Evolutionary conservation across 2,113 vertebrate species (phyloP), one percentile per base, ranked within the genome.

Genomic region (Petaurus breviceps): DNA sequence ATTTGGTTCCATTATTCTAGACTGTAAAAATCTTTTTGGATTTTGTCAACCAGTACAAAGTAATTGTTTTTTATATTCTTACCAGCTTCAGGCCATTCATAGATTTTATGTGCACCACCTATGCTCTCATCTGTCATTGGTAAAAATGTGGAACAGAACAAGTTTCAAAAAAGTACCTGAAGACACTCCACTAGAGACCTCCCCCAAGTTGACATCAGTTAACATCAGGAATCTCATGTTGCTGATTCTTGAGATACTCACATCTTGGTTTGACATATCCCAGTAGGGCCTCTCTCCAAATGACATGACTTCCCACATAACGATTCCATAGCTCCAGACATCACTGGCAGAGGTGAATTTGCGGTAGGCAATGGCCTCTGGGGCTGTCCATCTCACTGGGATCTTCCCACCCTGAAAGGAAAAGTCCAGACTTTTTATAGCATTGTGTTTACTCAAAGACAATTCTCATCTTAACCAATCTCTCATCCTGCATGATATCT

Each of bases 221-320:
- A 68, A 37, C 14, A 31, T 24, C 37, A 43, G 26, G 37, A 84
- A 22, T 84, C 26, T 90, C 49, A 90, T 43, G 31, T 50, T 4
- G 0, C 50, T n/a, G 90, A 92, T 84, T 84, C 6, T 84, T 84
- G 68, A 19, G 16, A 84, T 92, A 98, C 99, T 99, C 98, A 99
- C 99, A 0, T 99, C 99, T 98, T 99, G 99, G 97, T 99, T 99
- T 97, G 99, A 99, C 99, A 99, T 99, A 97, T 99, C 99, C 99
- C 99, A 99, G 91, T 99, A 99, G 52, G 99, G 99, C 93, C 99
- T 98, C 97, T 99, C 99, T 95, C 99, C 99, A 8, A 99, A 99
- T 0, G 99, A 99, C 99, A 99, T 99, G 97, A 99, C 99, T 98
- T 99, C 99, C 99, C 99, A 99, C 99, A 99, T 99, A 97, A 99